A percentile compares a stretch with the other conserved stretches of the same genome.
phyloP scores from a whole-genome alignment of 2,888 invertebrate species.

The Hoplodrina blanda region DNA sequence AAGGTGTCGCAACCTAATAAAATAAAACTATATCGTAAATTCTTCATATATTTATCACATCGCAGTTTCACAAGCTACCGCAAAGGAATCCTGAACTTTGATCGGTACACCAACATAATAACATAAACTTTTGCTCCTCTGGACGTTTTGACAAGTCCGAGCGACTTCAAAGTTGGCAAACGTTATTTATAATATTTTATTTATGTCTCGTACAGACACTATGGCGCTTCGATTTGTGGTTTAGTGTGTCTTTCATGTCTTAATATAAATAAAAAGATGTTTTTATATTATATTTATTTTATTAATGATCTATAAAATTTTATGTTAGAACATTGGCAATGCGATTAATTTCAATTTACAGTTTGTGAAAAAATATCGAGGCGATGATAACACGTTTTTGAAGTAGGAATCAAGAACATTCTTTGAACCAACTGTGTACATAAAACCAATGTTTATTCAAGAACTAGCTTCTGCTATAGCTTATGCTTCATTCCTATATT shows the following conservation, averaged over 20 bases:
- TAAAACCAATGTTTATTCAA: not conserved
- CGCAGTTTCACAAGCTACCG: constrained; percentile 54
- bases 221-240: constrained; percentile 42
- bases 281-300: constrained; percentile 23
- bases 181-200: constrained; percentile 58
- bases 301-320: constrained; percentile 18
- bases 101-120: constrained; percentile 70
- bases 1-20: constrained; percentile 51
- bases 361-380: not conserved
- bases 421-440: not conserved
- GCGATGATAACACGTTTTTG: constrained; percentile 17
- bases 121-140: constrained; percentile 77
- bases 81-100: constrained; percentile 73
- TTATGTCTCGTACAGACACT: constrained; percentile 39
- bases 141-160: constrained; percentile 76
- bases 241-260: constrained; percentile 47
- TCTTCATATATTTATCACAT: constrained; percentile 57
- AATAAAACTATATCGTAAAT: constrained; percentile 47
- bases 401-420: not conserved
- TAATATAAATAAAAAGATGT: constrained; percentile 24
- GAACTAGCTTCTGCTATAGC: not conserved
- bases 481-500: not conserved
- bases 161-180: constrained; percentile 62
- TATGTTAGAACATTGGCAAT: constrained; percentile 23
- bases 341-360: constrained; percentile 13